Evolutionary conservation across 2,888 invertebrate species (phyloP), one percentile per base, ranked within the genome.

Genomic region (Magallana nippona): DNA sequence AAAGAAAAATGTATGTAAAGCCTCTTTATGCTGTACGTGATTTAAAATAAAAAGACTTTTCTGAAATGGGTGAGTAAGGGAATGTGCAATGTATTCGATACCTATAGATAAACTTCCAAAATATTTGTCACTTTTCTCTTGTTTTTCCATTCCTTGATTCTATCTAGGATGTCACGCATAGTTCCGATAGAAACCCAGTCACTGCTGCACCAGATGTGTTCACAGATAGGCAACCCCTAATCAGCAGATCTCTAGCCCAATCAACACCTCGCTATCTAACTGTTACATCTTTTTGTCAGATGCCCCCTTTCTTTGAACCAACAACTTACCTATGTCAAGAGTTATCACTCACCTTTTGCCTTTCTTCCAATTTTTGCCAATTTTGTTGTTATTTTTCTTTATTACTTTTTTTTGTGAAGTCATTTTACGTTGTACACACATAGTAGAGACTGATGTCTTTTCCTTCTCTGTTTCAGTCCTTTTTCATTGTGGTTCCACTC

Each of bases 61-160:
- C 44, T 44, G 44, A 44, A 44, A 44, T 44, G 8, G 44, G 44
- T 44, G 44, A 44, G 44, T n/a, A 60, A 60, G 60, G n/a, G 17
- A 17, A n/a, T 60, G 17, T n/a, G 60, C n/a, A n/a, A 60, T 60
- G 15, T 60, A 60, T 60, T n/a, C 15, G 60, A 60, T 60, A n/a
- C 17, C 11, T 3, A 60, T 10, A n/a, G 17, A n/a, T 15, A 15
- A n/a, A 60, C n/a, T 8, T 60, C n/a, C 60, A 1, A 60, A 44
- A 60, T 60, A 60, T 60, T n/a, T n/a, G 60, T n/a, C 60, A 60
- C 60, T 60, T 60, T 60, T n/a, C 60, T n/a, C n/a, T 60, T n/a
- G n/a, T n/a, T 60, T 60, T n/a, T n/a, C n/a, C n/a, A n/a, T 60
- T 60, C n/a, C 60, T 1, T n/a, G 60, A 60, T 60, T n/a, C n/a